Evolutionary conservation across 1,140 invertebrate species (phyloP).

Genomic region (Drosophila erecta): DNA sequence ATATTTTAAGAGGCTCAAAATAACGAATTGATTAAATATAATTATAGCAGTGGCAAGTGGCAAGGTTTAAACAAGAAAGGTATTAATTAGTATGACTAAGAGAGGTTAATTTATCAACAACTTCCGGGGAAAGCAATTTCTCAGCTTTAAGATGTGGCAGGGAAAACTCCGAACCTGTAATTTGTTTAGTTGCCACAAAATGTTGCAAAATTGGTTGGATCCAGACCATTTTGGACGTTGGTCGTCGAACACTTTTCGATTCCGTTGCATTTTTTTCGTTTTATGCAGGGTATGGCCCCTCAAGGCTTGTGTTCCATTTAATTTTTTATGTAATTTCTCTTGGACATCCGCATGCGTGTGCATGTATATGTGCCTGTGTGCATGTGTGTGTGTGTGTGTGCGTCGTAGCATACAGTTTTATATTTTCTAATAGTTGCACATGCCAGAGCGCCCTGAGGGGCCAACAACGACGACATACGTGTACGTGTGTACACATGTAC

Average conservation of each 20-base stretch:
- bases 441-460: conserved; percentile 39
- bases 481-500: background rate
- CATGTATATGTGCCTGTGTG: background rate
- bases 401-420: conserved; percentile 23
- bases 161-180: conserved; percentile 12
- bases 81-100: too few relatives aligned
- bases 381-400: background rate
- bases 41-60: too few relatives aligned
- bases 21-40: too few relatives aligned
- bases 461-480: background rate
- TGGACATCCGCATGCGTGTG: conserved; percentile 6
- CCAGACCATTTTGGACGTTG: background rate
- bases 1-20: background rate
- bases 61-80: too few relatives aligned
- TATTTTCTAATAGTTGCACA: conserved; percentile 65
- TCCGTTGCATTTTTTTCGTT: background rate
- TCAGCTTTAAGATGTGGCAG: conserved; percentile 4
- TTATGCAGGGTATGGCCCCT: conserved; percentile 4
- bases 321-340: conserved; percentile 49
- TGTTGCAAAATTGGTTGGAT: conserved; percentile 2
- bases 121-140: background rate
- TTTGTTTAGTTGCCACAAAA: conserved; percentile 19
- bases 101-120: too few relatives aligned
- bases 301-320: conserved; percentile 41
- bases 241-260: conserved; percentile 10